A percentile compares a stretch with the other conserved stretches of the same genome.
phyloP scores from a whole-genome alignment of 2,888 invertebrate genomes.

The Leptinotarsa rubiginosa region DNA sequence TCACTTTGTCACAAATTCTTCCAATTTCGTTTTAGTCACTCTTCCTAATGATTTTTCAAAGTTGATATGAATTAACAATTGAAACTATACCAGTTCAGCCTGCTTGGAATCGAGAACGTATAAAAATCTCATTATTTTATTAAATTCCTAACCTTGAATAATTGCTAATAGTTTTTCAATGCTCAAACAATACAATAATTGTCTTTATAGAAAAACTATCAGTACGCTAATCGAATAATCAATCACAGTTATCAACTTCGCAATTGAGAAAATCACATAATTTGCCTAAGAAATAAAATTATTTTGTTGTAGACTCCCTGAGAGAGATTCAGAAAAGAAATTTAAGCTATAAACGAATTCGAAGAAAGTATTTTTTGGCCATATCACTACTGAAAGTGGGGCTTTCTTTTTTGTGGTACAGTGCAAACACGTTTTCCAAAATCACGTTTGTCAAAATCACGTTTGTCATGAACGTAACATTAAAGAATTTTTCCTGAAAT shows the following conservation, averaged over 20 bases:
- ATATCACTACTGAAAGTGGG: too few relatives aligned
- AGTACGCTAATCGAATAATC: slow-evolving; percentile 36
- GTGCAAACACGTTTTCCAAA: too few relatives aligned
- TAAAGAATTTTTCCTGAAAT: too few relatives aligned
- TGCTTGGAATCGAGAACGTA: neutral
- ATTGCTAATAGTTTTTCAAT: slow-evolving; percentile 11
- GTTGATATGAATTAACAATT: neutral
- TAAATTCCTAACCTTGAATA: slow-evolving; percentile 30
- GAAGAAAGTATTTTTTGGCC: too few relatives aligned
- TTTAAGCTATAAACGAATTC: too few relatives aligned
- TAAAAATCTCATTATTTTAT: slow-evolving; percentile 7
- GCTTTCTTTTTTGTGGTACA: too few relatives aligned
- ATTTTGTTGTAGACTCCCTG: neutral
- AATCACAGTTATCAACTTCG: slow-evolving; percentile 33
- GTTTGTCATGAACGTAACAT: too few relatives aligned
- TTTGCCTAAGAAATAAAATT: slow-evolving; percentile 22
- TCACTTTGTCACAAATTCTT: too few relatives aligned
- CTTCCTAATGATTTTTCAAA: too few relatives aligned
- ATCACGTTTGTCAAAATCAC: too few relatives aligned
- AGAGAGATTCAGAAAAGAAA: neutral
- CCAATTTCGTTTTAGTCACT: too few relatives aligned
- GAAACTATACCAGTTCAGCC: neutral
- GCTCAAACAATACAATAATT: slow-evolving; percentile 32
- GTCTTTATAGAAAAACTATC: slow-evolving; percentile 34
- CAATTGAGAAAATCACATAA: slow-evolving; percentile 27